These are phyloP conservation scores for Cirrhinus mrigala DNA, from an alignment of 2,797 vertebrate genomes.

Conservation along the genomic window DNA sequence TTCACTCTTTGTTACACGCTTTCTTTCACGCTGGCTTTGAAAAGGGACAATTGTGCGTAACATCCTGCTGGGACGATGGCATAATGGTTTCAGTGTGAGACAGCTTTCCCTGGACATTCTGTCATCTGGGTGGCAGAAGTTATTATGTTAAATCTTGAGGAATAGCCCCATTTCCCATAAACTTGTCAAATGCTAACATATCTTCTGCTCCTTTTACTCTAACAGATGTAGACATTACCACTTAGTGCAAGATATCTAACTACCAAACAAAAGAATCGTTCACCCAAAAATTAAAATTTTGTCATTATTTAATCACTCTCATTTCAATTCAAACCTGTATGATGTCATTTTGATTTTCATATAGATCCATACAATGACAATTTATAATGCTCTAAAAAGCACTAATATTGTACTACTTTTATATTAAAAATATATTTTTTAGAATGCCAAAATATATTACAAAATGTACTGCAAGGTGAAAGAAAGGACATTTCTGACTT, in stretches of 20 bases:
- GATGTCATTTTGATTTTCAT: neutral
- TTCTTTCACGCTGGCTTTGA: constrained; percentile 42
- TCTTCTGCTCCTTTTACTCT: neutral
- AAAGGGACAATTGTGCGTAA: constrained; percentile 48
- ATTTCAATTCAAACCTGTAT: neutral
- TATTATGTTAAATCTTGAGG: constrained; percentile 36
- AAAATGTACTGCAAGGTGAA: neutral
- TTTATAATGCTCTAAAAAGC: neutral
- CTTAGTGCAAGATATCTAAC: neutral
- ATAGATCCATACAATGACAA: neutral
- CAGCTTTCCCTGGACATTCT: constrained; percentile 41
- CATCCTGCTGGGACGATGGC: constrained; percentile 53
- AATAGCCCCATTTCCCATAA: constrained; percentile 18
- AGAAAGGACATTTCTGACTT: neutral
- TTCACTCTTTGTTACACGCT: constrained; percentile 43
- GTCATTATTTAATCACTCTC: neutral
- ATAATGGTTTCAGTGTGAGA: constrained; percentile 54
- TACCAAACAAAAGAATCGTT: neutral
- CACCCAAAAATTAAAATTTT: neutral
- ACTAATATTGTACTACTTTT: neutral
- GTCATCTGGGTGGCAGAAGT: constrained; percentile 32
- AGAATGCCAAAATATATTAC: neutral
- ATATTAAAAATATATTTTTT: neutral
- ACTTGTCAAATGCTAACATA: constrained; percentile 2
- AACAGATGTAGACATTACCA: neutral